Evolutionary conservation across 2,113 vertebrate species (phyloP).

Genomic region (Sminthopsis crassicaudata): DNA sequence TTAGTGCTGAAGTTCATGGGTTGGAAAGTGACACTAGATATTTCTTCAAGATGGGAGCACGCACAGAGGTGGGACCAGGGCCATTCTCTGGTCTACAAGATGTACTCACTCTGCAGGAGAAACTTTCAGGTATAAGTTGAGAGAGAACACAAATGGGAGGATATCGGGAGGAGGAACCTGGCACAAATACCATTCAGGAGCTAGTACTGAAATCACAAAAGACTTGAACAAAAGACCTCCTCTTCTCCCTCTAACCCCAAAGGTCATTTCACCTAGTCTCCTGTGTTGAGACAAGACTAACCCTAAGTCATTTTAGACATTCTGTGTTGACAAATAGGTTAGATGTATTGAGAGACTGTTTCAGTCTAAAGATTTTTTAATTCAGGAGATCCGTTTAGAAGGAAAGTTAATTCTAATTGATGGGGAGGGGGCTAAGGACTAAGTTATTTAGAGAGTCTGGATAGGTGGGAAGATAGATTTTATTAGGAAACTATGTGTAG

Average conservation of each 20-base stretch:
- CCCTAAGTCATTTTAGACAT: neutral
- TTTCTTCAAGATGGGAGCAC: constrained; percentile 96
- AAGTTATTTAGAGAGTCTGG: neutral
- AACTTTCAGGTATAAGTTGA: constrained; percentile 82
- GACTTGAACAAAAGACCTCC: neutral
- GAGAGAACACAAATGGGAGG: neutral
- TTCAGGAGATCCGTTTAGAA: neutral
- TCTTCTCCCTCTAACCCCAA: neutral
- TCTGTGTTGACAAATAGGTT: neutral
- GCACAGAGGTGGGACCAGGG: constrained; percentile 92
- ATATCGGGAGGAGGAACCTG: neutral
- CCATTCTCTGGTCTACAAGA: constrained; percentile 93
- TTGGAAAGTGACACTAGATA: constrained; percentile 92
- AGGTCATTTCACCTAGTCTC: neutral
- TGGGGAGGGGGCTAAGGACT: no score
- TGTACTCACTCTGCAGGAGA: constrained; percentile 89
- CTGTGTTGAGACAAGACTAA: neutral
- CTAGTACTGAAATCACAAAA: neutral
- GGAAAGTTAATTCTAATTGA: neutral
- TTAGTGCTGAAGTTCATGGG: constrained; percentile 91
- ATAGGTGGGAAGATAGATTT: neutral
- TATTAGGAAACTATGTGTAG: neutral
- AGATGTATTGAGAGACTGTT: neutral
- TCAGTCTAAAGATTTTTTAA: no score
- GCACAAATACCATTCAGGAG: neutral